These are phyloP conservation scores for Plutella xylostella DNA, from an alignment of 2,888 invertebrate genomes.

Conservation along the genomic window DNA sequence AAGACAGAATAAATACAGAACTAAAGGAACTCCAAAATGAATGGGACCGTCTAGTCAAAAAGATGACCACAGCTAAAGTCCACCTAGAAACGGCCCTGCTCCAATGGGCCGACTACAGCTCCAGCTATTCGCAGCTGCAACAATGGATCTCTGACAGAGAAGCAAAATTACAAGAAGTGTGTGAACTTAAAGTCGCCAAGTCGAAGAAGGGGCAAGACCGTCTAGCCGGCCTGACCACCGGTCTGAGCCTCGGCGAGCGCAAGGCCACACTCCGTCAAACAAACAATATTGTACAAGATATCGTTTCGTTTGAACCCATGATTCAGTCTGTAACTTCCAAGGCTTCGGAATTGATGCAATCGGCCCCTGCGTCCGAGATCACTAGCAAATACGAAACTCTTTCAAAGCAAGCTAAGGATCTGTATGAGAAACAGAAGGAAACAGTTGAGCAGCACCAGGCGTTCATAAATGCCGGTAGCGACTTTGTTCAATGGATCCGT, in stretches of 20 bases:
- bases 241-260: conserved; percentile 83
- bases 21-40: conserved; percentile 91
- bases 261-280: conserved; percentile 91
- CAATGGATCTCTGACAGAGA: conserved; percentile 96
- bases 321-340: conserved; percentile 95
- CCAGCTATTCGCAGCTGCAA: conserved; percentile 90
- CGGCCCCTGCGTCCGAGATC: conserved; percentile 91
- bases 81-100: conserved; percentile 89
- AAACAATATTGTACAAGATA: conserved; percentile 95
- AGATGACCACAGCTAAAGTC: conserved; percentile 92
- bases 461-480: conserved; percentile 91
- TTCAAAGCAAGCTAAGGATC: conserved; percentile 89
- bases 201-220: conserved; percentile 80
- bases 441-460: conserved; percentile 92
- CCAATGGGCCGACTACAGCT: conserved; percentile 97
- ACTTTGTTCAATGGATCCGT: conserved; percentile 93
- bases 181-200: conserved; percentile 85
- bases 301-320: conserved; percentile 97
- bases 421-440: conserved; percentile 89
- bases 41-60: conserved; percentile 92
- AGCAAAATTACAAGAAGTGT: conserved; percentile 90
- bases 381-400: conserved; percentile 91
- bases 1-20: conserved; percentile 87
- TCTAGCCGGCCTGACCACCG: conserved; percentile 77
- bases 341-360: conserved; percentile 92